Base-by-base conservation (phyloP, 2,888 invertebrate genomes). In the Tenthredo mesomela region DNA sequence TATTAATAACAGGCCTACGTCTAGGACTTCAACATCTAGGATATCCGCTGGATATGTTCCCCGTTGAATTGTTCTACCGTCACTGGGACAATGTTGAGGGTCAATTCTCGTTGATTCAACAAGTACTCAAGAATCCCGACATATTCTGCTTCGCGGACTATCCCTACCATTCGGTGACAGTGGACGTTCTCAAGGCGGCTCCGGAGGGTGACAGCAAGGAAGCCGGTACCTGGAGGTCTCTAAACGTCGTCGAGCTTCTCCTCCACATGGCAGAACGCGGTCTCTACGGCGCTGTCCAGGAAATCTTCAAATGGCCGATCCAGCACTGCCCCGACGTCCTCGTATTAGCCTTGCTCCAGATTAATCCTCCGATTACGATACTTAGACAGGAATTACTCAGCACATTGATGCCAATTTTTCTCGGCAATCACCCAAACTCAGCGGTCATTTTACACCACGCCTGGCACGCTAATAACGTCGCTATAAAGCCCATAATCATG, bases 141-240 rank as follows among this genome's bases (percentile, higher is more conserved):
- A 95, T 99, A 87, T 98, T 99, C 93, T 98, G 98, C 91, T 97
- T 99, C 92, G 97, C 98, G 47, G 99, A 99, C 92, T 97, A 97
- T 93, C 97, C 97, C 0, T 98, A 97, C 92, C 97, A 97, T 89
- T 96, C 97, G 2, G 98, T 99, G 1, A 95, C 97, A 1, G 96
- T 98, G 71, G 98, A 99, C 90, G 95, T 98, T 87, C 93, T 99
- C 61, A 99, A 99, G 94, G 97, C 98, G 15, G 97, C 97, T 7
- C 99, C 99, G 0, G 99, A 99, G 94, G 96, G 97, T 37, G 98
- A 99, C 89, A 98, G 98, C 92, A 98, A 98, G 93, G 99, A 99
- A 92, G 96, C 98, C 73, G 96, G 97, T 71, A 97, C 97, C 29
- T 99, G 99, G 99, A 96, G 98, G 88, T 98, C 98, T 2, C 93